These are phyloP conservation scores for Drosophila mimetica DNA, from an alignment of 2,888 invertebrate genomes.

Conservation along the genomic window DNA sequence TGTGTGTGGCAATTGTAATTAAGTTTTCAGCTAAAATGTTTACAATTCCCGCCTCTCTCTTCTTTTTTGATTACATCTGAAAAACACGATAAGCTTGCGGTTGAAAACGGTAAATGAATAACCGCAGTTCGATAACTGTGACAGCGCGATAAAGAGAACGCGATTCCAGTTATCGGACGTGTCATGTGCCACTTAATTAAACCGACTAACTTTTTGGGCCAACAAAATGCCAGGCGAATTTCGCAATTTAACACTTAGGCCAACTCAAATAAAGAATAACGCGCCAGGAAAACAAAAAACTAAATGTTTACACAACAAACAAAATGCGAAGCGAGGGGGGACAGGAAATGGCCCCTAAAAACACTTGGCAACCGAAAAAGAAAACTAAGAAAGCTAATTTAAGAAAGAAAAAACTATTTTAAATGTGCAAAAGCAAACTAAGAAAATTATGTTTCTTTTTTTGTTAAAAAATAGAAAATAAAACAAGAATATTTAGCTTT, in stretches of 20 bases:
- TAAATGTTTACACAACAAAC: constrained; percentile 74
- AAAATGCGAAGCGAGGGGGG: constrained; percentile 21
- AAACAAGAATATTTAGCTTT: background rate
- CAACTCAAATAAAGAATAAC: constrained; percentile 41
- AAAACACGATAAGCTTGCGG: constrained; percentile 19
- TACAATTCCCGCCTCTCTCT: constrained; percentile 16
- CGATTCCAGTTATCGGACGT: constrained; percentile 41
- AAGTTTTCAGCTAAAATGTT: constrained; percentile 55
- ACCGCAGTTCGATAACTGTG: constrained; percentile 34
- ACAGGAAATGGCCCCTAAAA: constrained; percentile 10
- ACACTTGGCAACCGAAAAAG: constrained; percentile 50
- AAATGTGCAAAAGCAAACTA: constrained; percentile 20
- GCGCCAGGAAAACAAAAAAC: constrained; percentile 28
- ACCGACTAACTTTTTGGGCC: constrained; percentile 29
- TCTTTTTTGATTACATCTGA: constrained; percentile 31
- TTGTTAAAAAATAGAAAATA: background rate
- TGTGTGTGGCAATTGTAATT: constrained; percentile 71
- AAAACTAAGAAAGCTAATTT: constrained; percentile 52
- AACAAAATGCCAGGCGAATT: constrained; percentile 40
- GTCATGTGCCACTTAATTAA: constrained; percentile 57
- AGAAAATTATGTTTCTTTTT: background rate
- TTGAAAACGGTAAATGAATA: constrained; percentile 16
- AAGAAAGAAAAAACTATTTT: constrained; percentile 41
- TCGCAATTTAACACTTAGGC: constrained; percentile 41
- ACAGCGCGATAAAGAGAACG: constrained; percentile 48